Percentiles rank a stretch among this genome's conserved stretches.
Evolutionary conservation across 2,113 vertebrate genomes (phyloP).

Genomic region (Archocentrus centrarchus): DNA sequence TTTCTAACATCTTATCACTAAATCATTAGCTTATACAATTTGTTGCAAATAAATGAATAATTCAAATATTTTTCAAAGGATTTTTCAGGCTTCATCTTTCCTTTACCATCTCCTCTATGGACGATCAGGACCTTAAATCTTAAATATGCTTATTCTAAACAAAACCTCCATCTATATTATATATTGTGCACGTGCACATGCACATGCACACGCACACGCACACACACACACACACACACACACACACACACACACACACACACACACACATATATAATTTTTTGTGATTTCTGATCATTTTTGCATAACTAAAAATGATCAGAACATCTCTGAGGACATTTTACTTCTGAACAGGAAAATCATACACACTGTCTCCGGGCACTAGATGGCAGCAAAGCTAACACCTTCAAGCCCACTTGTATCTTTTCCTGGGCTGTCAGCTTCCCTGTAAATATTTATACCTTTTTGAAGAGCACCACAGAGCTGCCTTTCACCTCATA

Average conservation of each 20-base stretch:
- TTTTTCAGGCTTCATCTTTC: too few relatives aligned
- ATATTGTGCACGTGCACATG: too few relatives aligned
- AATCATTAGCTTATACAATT: background rate
- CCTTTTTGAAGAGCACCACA: constrained; percentile 91
- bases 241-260: too few relatives aligned
- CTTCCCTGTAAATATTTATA: constrained; percentile 38
- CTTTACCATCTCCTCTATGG: background rate
- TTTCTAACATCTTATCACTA: background rate
- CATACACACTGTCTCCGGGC: background rate
- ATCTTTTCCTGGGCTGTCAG: background rate
- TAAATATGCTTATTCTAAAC: too few relatives aligned
- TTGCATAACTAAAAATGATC: background rate
- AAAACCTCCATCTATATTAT: too few relatives aligned
- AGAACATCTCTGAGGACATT: background rate
- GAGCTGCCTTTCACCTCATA: constrained; percentile 80
- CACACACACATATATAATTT: background rate
- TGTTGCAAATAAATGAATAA: too few relatives aligned
- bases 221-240: too few relatives aligned
- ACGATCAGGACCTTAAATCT: too few relatives aligned
- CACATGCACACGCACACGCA: too few relatives aligned
- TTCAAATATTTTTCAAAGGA: too few relatives aligned
- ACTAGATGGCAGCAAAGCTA: constrained; percentile 47
- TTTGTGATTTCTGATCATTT: too few relatives aligned
- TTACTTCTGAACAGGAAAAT: background rate
- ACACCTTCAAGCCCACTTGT: background rate